Conservation (phyloP, 1,140 invertebrate species). For the Lepidurus packardi region DNA sequence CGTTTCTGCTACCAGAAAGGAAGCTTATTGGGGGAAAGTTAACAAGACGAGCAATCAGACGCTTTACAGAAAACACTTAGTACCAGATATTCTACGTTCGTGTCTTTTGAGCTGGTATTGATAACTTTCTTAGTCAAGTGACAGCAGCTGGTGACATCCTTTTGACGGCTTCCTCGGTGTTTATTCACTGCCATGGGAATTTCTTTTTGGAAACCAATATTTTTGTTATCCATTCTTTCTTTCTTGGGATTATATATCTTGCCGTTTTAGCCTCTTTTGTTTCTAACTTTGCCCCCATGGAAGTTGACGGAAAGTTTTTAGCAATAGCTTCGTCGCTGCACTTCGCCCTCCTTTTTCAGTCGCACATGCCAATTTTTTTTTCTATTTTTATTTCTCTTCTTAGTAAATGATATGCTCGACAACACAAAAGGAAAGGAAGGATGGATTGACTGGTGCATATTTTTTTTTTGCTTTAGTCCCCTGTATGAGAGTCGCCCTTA, state of each 20-base stretch:
- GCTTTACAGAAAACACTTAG: slow-evolving; percentile 2
- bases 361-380: slow-evolving; percentile 1
- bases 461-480: slow-evolving; percentile 16
- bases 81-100: background rate
- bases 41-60: background rate
- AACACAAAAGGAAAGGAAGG: background rate
- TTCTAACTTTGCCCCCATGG: background rate
- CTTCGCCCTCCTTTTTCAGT: background rate
- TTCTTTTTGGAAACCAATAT: background rate
- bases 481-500: slow-evolving; percentile 7
- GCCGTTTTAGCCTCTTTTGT: background rate
- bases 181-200: slow-evolving; percentile 10
- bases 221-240: slow-evolving; percentile 1
- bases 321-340: background rate
- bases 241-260: slow-evolving; percentile 11
- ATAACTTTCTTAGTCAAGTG: slow-evolving; percentile 11
- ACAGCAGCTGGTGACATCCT: slow-evolving; percentile 7
- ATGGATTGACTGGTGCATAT: slow-evolving; percentile 13
- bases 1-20: background rate
- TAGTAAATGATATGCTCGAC: background rate
- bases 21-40: slow-evolving; percentile 13
- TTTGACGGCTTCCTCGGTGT: slow-evolving; percentile 20
- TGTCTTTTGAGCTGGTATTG: slow-evolving; percentile 7
- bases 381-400: background rate
- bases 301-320: background rate